phyloP scores from a whole-genome alignment of 23 tunicate species.

The Trididemnum clinides region DNA sequence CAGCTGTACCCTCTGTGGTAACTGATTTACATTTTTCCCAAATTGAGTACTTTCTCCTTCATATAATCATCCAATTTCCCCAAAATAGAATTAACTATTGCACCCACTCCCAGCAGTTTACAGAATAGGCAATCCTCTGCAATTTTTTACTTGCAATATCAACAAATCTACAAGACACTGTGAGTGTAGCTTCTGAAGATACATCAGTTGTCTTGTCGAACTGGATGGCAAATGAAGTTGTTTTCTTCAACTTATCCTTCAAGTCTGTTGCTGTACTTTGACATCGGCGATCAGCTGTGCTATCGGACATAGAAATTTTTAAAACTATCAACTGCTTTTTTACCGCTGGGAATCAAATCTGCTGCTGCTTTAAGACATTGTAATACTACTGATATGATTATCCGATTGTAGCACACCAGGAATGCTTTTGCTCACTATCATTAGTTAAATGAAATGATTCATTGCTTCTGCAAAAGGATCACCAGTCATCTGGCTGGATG shows the following conservation, averaged over 20 bases:
- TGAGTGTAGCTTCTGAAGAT: not conserved
- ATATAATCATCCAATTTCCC: constrained; percentile 18
- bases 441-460: no score
- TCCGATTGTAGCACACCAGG: no score
- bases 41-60: constrained; percentile 18
- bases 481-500: no score
- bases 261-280: not conserved
- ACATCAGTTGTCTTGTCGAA: constrained; percentile 24
- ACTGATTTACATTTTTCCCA: constrained; percentile 26
- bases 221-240: constrained; percentile 18
- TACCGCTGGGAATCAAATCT: no score
- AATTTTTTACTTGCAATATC: constrained; percentile 8
- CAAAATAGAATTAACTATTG: constrained; percentile 24
- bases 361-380: no score
- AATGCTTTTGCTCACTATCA: no score
- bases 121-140: constrained; percentile 19
- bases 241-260: constrained; percentile 10
- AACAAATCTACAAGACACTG: constrained; percentile 4
- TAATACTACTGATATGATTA: no score
- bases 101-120: constrained; percentile 18
- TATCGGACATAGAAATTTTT: constrained; percentile 9
- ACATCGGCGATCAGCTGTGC: constrained; percentile 31
- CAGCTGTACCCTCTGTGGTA: constrained; percentile 34
- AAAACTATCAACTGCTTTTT: no score
- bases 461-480: no score